Conservation (phyloP, 2,888 invertebrate genomes). For the Drosophila meridionalis region DNA sequence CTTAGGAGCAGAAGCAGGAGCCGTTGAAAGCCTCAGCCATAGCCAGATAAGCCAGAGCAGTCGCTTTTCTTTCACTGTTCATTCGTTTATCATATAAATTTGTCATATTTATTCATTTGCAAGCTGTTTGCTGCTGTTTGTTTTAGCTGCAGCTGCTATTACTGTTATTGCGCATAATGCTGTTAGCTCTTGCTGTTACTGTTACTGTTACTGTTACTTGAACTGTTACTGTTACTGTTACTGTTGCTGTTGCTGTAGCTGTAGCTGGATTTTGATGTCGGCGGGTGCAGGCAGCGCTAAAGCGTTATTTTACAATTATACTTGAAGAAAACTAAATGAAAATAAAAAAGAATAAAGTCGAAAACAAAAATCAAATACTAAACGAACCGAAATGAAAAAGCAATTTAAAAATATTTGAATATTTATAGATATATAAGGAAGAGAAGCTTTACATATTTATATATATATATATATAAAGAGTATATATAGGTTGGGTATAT, state of each 20-base stretch:
- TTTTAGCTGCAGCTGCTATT: constrained; percentile 28
- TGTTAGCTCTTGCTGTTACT: constrained; percentile 40
- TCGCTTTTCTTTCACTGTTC: constrained; percentile 50
- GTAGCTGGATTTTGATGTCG: constrained; percentile 60
- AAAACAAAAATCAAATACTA: constrained; percentile 12
- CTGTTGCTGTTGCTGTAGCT: constrained; percentile 44
- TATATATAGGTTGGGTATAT: constrained; percentile 18
- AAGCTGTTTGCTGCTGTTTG: constrained; percentile 44
- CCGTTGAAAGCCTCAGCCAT: constrained; percentile 70
- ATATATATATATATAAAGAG: constrained; percentile 12
- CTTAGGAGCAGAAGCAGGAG: constrained; percentile 78
- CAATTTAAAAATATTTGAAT: constrained; percentile 30
- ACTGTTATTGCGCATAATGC: constrained; percentile 29
- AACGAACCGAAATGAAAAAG: constrained; percentile 33
- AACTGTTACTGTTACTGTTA: constrained; percentile 23
- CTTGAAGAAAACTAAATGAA: constrained; percentile 36
- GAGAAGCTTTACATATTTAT: constrained; percentile 23
- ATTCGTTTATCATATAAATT: constrained; percentile 13
- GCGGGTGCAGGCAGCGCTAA: constrained; percentile 67
- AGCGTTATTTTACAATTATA: constrained; percentile 59
- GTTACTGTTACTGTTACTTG: constrained; percentile 10
- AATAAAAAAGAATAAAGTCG: constrained; percentile 20
- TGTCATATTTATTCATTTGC: constrained; percentile 24
- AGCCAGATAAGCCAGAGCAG: constrained; percentile 64
- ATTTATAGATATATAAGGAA: constrained; percentile 21